Base-by-base conservation (phyloP, 2,888 invertebrate genomes). In the Schizaphis graminum region DNA sequence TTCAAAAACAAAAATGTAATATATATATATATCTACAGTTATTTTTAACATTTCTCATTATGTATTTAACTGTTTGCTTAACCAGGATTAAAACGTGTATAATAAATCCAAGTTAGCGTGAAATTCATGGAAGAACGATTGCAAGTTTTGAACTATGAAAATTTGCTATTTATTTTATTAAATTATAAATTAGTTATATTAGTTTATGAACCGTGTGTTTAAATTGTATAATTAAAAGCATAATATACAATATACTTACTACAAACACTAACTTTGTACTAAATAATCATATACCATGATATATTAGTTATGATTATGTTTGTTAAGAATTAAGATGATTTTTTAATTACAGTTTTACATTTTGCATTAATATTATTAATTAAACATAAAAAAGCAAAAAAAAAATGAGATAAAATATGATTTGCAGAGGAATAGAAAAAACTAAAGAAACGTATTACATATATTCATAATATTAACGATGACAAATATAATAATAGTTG, bases 281-380 rank as follows among this genome's bases (percentile, higher is more conserved):
- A 91, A 49, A 77, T 91, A 77, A 77, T 26, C 91, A 77, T 35
- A 91, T 10, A 77, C 91, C 91, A 35, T 91, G 77, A 77, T 77
- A 77, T 47, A 21, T 91, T 49, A n/a, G 26, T 28, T 41, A 61
- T 77, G 35, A 91, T 77, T 77, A 53, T 41, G 77, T 77, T 91
- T 53, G 77, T 77, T 77, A 26, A 53, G 16, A 35, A 77, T 77
- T 77, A 77, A 41, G 11, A 91, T 8, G 8, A 28, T 21, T 77
- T 77, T 77, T 91, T 91, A 53, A 35, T 91, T 91, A 77, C 8
- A 77, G 5, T 8, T 77, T 77, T 35, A 77, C 4, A 28, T 35
- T 53, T 35, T 77, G 4, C 53, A 16, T 49, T 26, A 41, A 77
- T 5, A 11, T 5, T 56, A 11, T 3, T 13, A 67, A 67, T 67